These are phyloP conservation scores for Peromyscus aztecus DNA, from an alignment of 2,797 vertebrate species.

Conservation along the genomic window DNA sequence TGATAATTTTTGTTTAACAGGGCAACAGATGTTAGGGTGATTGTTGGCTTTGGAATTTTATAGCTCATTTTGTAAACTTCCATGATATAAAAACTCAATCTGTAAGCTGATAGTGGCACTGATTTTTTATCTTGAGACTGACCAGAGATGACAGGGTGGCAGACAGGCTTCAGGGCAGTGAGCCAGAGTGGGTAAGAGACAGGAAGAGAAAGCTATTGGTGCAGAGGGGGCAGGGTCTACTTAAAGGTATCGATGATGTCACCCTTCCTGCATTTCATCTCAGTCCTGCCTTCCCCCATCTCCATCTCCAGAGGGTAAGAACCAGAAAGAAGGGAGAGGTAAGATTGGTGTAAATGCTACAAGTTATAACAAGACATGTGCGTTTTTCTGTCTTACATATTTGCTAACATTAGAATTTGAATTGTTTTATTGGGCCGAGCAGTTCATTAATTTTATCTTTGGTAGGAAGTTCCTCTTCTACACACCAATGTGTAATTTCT, in stretches of 20 bases:
- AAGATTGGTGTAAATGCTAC: not conserved
- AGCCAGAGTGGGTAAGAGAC: not conserved
- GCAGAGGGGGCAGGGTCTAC: not conserved
- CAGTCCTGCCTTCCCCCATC: not conserved
- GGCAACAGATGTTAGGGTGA: constrained; percentile 33
- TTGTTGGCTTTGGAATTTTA: constrained; percentile 44
- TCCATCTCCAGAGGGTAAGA: not conserved
- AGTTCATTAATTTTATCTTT: constrained; percentile 48
- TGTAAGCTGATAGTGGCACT: not conserved
- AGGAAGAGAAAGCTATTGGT: not conserved
- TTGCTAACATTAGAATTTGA: constrained; percentile 2
- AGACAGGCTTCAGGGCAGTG: not conserved
- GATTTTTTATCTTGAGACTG: not conserved
- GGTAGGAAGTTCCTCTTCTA: constrained; percentile 17
- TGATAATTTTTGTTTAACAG: constrained; percentile 47
- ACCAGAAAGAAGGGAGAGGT: not conserved
- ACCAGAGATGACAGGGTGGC: not conserved
- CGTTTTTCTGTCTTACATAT: not conserved
- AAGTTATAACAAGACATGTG: not conserved
- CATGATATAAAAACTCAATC: constrained; percentile 48
- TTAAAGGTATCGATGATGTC: not conserved
- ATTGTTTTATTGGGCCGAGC: not conserved
- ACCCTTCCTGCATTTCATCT: not conserved
- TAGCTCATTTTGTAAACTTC: constrained; percentile 47
- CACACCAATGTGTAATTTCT: constrained; percentile 35